Conservation (phyloP, 2,113 vertebrate species). For the Hiodon alosoides region DNA sequence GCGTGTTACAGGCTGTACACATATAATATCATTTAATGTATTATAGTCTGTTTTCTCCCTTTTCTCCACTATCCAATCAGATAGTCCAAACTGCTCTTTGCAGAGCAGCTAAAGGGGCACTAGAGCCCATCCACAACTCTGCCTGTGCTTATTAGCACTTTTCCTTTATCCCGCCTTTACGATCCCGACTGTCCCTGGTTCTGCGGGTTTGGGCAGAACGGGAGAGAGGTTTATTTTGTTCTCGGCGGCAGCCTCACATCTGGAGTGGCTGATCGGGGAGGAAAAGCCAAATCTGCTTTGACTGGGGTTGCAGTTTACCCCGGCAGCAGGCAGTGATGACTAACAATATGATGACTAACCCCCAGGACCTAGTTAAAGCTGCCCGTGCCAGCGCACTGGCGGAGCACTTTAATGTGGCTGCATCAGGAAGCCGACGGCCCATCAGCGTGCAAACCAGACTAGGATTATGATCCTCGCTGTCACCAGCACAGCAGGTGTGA, state of each 20-base stretch:
- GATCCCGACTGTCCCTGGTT: no score
- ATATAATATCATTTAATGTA: no score
- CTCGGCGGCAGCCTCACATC: slow-evolving; percentile 65
- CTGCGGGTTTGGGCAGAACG: slow-evolving; percentile 7
- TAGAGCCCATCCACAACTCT: background rate
- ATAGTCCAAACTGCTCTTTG: background rate
- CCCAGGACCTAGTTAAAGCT: slow-evolving; percentile 88
- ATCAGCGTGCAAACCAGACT: slow-evolving; percentile 67
- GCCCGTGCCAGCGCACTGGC: slow-evolving; percentile 64
- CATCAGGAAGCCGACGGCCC: slow-evolving; percentile 80
- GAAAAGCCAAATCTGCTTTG: slow-evolving; percentile 73
- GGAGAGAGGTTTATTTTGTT: slow-evolving; percentile 61
- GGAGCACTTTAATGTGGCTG: slow-evolving; percentile 84
- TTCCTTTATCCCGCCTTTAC: slow-evolving; percentile 34
- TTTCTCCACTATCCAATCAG: background rate
- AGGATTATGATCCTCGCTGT: slow-evolving; percentile 53
- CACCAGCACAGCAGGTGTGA: background rate
- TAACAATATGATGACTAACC: slow-evolving; percentile 94
- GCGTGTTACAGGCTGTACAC: no score
- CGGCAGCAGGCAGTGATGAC: slow-evolving; percentile 85
- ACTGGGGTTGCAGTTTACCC: slow-evolving; percentile 59
- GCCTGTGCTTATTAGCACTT: background rate
- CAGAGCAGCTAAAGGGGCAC: background rate
- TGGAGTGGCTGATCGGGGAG: slow-evolving; percentile 70
- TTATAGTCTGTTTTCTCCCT: background rate